phyloP scores from a whole-genome alignment of 2,888 invertebrate species.

The Lobophora halterata region DNA sequence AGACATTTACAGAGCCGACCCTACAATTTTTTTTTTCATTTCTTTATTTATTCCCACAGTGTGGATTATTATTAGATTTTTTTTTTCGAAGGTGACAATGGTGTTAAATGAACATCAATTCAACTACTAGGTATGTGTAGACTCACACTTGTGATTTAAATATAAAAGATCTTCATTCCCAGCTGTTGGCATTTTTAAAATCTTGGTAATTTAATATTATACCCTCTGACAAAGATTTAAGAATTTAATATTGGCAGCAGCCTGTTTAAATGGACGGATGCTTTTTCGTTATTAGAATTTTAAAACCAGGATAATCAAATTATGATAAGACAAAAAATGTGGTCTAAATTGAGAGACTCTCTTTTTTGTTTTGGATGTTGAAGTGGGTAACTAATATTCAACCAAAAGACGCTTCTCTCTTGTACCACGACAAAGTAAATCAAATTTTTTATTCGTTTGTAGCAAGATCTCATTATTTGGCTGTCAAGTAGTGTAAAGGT shows the following conservation, averaged over 20 bases:
- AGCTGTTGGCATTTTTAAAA: constrained; percentile 24
- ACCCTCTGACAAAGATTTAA: constrained; percentile 53
- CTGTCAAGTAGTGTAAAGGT: no score
- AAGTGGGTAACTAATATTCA: constrained; percentile 46
- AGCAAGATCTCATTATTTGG: no score
- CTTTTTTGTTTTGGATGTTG: constrained; percentile 35
- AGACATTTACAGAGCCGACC: no score
- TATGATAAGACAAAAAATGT: constrained; percentile 48
- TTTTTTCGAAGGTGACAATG: no score
- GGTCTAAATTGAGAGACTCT: constrained; percentile 18
- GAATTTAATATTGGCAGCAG: constrained; percentile 71
- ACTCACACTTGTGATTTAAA: no score
- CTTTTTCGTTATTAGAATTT: constrained; percentile 63
- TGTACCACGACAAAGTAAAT: constrained; percentile 48
- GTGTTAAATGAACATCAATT: no score
- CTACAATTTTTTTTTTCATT: no score
- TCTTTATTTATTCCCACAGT: no score
- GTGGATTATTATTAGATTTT: no score
- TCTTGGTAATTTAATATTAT: constrained; percentile 46
- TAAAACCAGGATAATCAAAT: constrained; percentile 57
- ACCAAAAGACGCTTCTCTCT: constrained; percentile 37
- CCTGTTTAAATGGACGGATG: constrained; percentile 63
- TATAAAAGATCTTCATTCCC: constrained; percentile 14
- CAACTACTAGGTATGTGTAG: no score
- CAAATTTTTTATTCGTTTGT: no score